Conservation (phyloP, 2,113 vertebrate species). For the Lethenteron reissneri region DNA sequence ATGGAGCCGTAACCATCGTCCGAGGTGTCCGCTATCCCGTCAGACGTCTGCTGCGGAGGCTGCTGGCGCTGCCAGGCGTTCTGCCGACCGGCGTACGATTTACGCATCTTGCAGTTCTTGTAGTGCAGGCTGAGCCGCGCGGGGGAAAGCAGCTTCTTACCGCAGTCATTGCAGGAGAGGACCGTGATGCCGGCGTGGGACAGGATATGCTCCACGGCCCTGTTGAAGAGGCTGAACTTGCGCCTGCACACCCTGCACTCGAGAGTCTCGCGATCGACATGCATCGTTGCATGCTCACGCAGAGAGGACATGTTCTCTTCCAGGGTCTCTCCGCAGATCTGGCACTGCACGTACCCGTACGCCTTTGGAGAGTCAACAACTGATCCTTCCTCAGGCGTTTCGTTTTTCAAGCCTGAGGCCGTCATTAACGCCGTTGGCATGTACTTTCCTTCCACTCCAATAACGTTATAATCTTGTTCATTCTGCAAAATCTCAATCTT, state of each 20-base stretch:
- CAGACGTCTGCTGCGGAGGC: too few relatives aligned
- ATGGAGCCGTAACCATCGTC: background rate
- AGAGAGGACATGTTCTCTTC: background rate
- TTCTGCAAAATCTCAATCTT: background rate
- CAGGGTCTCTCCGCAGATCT: background rate
- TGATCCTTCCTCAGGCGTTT: too few relatives aligned
- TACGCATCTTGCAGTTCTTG: conserved; percentile 6
- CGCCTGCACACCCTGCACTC: conserved; percentile 1
- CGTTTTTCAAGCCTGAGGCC: too few relatives aligned
- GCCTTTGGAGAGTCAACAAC: too few relatives aligned
- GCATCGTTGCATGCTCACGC: conserved; percentile 3
- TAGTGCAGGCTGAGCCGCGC: background rate
- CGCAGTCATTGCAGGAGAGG: background rate
- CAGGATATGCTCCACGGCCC: conserved; percentile 3
- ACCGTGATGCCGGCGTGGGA: background rate
- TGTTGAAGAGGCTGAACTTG: conserved; percentile 5
- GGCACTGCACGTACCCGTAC: background rate
- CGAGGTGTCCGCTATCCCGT: background rate
- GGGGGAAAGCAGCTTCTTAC: conserved; percentile 3
- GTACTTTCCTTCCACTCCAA: conserved; percentile 4
- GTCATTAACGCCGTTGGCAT: background rate
- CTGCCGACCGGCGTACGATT: background rate
- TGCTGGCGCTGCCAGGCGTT: background rate
- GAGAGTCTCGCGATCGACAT: conserved; percentile 3
- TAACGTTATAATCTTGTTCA: background rate